Evolutionary conservation across 2,797 vertebrate species (phyloP).

Genomic region (Pangasius larnaudii): DNA sequence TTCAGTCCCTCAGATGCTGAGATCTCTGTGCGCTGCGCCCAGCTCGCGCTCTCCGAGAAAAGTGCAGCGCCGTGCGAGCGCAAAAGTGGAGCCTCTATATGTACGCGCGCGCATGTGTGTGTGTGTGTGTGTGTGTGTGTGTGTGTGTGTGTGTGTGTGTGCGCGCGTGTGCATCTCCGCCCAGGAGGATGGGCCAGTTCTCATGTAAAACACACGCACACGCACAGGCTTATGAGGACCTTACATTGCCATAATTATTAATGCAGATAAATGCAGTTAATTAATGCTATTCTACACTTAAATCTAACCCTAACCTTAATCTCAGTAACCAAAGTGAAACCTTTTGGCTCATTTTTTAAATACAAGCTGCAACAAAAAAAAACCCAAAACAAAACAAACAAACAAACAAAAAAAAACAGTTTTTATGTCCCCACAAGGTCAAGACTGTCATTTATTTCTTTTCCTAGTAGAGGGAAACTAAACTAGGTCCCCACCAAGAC

Average conservation of each 20-base stretch:
- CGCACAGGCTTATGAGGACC: neutral
- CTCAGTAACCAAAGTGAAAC: neutral
- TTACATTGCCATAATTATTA: neutral
- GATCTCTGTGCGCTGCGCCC: neutral
- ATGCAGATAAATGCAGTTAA: neutral
- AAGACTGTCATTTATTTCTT: neutral
- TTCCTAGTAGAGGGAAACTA: neutral
- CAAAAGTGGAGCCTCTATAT: neutral
- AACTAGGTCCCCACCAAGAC: neutral
- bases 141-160: neutral
- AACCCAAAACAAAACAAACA: too few relatives aligned
- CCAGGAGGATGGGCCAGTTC: slow-evolving; percentile 63
- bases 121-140: neutral
- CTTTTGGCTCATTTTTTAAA: neutral
- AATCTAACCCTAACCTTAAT: neutral
- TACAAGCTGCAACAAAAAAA: neutral
- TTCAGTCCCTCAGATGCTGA: neutral
- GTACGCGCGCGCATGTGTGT: neutral
- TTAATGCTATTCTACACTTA: neutral
- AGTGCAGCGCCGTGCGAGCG: neutral
- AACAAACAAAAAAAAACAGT: too few relatives aligned
- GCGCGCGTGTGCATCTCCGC: slow-evolving; percentile 58
- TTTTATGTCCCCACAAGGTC: too few relatives aligned
- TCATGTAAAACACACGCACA: neutral
- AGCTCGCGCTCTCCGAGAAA: neutral